Evolutionary conservation across 2,797 vertebrate genomes (phyloP), one percentile per base, ranked within the genome.

Genomic region (Adelosebastes latens): DNA sequence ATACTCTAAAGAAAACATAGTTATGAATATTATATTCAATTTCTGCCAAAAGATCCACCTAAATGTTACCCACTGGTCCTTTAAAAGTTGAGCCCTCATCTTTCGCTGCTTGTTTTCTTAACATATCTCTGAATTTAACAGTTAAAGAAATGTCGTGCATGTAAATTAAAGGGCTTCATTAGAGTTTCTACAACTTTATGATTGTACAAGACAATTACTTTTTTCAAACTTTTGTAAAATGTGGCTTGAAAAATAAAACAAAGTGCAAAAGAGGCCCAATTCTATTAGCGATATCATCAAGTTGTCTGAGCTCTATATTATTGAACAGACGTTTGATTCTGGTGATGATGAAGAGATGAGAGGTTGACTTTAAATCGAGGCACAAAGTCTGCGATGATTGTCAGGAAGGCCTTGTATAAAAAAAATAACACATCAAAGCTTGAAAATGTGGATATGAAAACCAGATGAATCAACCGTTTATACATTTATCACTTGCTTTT

Each of bases 141-240:
- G 27, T 60, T 24, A 13, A 69, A 31, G 39, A 61, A 66, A 27
- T 55, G n/a, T 42, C 14, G 0, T 79, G 16, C 13, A 69, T 60
- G 22, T 25, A 31, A 58, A 79, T 65, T 56, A 77, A 81, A 75
- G 36, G 16, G 67, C 72, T 70, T 80, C 2, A 10, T 71, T 72
- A 25, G 9, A 32, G 10, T 31, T 46, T 79, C 31, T 25, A 27
- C 25, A 31, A 18, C 36, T n/a, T 73, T 62, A 52, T 25, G 6
- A 77, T 69, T 25, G 27, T 31, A 58, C 3, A 27, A 20, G 16
- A 76, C 31, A 46, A 39, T 36, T 52, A 20, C 1, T 67, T 39
- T 62, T 60, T 49, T 24, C 20, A 59, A 32, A 62, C 62, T 8
- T 82, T 67, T 72, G 53, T n/a, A 31, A 49, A 74, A 60, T 55